Percentiles rank a stretch among this genome's conserved stretches.
Conservation (phyloP, 2,888 invertebrate species). For the Thera obeliscata region DNA sequence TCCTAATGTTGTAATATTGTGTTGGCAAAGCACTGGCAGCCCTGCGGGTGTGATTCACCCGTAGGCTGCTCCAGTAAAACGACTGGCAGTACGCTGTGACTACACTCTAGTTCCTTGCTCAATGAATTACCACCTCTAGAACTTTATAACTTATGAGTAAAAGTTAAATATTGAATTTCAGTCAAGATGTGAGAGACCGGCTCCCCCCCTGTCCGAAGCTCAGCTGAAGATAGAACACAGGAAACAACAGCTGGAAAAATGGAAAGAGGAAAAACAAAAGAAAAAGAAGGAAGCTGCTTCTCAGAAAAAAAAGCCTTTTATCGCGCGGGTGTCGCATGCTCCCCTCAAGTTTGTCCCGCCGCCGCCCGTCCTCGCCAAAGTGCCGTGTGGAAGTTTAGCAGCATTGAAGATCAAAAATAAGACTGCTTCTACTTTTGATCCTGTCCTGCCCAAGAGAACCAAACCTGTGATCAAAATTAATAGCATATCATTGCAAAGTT, state of each 20-base stretch:
- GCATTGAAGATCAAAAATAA: conserved; percentile 45
- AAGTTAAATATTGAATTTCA: conserved; percentile 40
- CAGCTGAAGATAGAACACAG: conserved; percentile 61
- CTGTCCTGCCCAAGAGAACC: conserved; percentile 41
- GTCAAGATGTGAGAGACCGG: conserved; percentile 52
- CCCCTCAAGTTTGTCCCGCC: conserved; percentile 63
- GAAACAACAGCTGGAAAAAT: conserved; percentile 68
- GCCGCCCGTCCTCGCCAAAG: conserved; percentile 52
- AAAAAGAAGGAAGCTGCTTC: conserved; percentile 61
- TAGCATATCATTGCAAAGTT: conserved; percentile 37
- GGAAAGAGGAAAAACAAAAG: conserved; percentile 75
- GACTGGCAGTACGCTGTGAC: background rate
- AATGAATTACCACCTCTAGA: background rate
- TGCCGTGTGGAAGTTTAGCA: conserved; percentile 43
- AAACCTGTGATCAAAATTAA: conserved; percentile 38
- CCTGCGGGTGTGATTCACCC: too few relatives aligned
- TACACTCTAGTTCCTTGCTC: background rate
- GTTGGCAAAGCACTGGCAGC: too few relatives aligned
- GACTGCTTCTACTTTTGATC: conserved; percentile 51
- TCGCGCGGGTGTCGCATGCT: conserved; percentile 62
- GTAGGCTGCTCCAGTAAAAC: too few relatives aligned
- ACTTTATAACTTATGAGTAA: conserved; percentile 4
- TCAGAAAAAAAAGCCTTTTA: conserved; percentile 72
- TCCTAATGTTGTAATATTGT: too few relatives aligned
- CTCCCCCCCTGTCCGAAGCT: conserved; percentile 42